These are phyloP conservation scores for Macrophya alboannulata DNA, from an alignment of 2,888 invertebrate species.

Conservation along the genomic window DNA sequence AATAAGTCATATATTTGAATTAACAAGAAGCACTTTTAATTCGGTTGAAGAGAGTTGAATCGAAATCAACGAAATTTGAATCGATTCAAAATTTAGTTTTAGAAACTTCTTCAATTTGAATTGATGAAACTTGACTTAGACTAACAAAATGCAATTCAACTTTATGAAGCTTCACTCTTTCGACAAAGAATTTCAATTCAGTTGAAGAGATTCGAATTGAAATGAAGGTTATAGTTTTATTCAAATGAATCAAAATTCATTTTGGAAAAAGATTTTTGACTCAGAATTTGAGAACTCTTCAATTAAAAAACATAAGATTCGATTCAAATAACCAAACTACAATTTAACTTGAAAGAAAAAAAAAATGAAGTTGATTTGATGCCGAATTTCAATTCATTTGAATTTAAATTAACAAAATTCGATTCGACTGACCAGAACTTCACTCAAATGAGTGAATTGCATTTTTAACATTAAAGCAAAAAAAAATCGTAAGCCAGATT, in stretches of 20 bases:
- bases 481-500: neutral
- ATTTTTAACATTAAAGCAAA: neutral
- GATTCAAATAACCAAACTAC: too few species aligned
- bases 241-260: neutral
- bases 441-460: neutral
- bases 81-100: too few species aligned
- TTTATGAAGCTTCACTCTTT: neutral
- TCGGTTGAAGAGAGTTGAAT: too few species aligned
- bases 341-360: neutral
- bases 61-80: too few species aligned
- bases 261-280: neutral
- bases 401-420: neutral
- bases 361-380: neutral
- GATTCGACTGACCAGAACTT: neutral
- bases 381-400: neutral
- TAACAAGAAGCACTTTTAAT: too few species aligned
- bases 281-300: too few species aligned
- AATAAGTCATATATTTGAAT: too few species aligned
- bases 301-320: neutral
- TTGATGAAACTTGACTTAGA: neutral
- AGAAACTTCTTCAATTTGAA: too few species aligned
- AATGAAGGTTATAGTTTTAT: neutral
- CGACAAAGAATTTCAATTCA: too few species aligned
- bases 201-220: neutral
- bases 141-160: neutral